These are phyloP conservation scores for Orchestes rusci DNA, from an alignment of 2,888 invertebrate genomes.

Conservation along the genomic window DNA sequence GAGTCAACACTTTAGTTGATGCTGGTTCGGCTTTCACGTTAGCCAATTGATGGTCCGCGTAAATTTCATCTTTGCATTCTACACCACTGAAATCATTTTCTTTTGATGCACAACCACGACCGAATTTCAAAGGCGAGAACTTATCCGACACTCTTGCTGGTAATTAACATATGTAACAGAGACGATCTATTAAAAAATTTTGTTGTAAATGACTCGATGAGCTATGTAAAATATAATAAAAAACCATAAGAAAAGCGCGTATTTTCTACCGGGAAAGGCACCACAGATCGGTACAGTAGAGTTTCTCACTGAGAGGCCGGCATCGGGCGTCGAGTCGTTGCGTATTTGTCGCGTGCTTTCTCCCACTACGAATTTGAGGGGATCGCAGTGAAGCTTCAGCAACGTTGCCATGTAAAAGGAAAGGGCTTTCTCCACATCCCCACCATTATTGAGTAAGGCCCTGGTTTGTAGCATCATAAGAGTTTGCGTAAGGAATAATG, in stretches of 20 bases:
- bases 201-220: no score
- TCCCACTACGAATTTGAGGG: conserved; percentile 18
- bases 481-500: no score
- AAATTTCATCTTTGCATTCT: conserved; percentile 72
- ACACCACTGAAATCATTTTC: conserved; percentile 56
- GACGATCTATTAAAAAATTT: no score
- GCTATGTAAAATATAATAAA: no score
- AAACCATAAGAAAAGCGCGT: no score
- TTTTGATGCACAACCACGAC: conserved; percentile 16
- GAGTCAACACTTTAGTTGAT: conserved; percentile 5
- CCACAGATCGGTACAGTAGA: conserved; percentile 13
- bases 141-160: conserved; percentile 14
- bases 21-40: conserved; percentile 28
- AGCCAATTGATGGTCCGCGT: conserved; percentile 57
- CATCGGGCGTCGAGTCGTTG: conserved; percentile 22
- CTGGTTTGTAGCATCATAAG: no score
- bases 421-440: conserved; percentile 1
- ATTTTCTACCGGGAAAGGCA: no score
- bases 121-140: conserved; percentile 7
- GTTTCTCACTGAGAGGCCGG: conserved; percentile 19
- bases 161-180: no score
- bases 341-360: conserved; percentile 23
- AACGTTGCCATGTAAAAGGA: conserved; percentile 17
- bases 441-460: no score
- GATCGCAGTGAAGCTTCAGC: conserved; percentile 8